A percentile compares a stretch with the other conserved stretches of the same genome.
Conservation (phyloP, 2,113 vertebrate genomes). For the Gobiocypris rarus region DNA sequence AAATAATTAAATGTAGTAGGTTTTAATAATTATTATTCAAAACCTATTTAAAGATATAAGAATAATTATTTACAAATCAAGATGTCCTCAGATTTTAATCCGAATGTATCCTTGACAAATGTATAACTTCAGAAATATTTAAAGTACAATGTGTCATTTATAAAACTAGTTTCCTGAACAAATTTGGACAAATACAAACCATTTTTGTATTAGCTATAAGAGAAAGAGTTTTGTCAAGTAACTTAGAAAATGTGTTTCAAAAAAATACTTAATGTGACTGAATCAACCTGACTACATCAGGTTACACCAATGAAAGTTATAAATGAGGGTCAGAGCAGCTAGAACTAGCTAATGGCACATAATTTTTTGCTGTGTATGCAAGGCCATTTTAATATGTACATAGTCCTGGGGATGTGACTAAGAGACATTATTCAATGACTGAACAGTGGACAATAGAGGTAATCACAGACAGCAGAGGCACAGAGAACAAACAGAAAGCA, state of each 20-base stretch:
- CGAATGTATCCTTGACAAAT: background rate
- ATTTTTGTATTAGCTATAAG: background rate
- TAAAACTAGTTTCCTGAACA: background rate
- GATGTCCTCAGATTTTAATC: background rate
- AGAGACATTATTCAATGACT: constrained; percentile 20
- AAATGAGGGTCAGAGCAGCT: background rate
- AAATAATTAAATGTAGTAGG: background rate
- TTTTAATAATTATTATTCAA: no score
- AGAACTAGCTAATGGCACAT: constrained; percentile 1
- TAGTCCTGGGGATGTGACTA: background rate
- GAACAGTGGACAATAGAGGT: constrained; percentile 30
- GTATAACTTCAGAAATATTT: background rate
- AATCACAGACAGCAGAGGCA: constrained; percentile 32
- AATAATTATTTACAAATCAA: background rate
- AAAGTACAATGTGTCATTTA: background rate
- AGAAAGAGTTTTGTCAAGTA: background rate
- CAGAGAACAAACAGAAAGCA: constrained; percentile 29
- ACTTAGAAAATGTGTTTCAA: background rate
- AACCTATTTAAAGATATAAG: background rate
- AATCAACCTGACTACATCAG: background rate
- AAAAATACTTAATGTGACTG: background rate
- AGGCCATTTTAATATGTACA: background rate
- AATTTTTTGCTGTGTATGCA: background rate
- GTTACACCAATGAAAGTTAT: background rate
- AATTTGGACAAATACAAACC: no score